A percentile compares a stretch with the other conserved stretches of the same genome.
Conservation (phyloP, 2,888 invertebrate genomes). For the Xestobium rufovillosum region DNA sequence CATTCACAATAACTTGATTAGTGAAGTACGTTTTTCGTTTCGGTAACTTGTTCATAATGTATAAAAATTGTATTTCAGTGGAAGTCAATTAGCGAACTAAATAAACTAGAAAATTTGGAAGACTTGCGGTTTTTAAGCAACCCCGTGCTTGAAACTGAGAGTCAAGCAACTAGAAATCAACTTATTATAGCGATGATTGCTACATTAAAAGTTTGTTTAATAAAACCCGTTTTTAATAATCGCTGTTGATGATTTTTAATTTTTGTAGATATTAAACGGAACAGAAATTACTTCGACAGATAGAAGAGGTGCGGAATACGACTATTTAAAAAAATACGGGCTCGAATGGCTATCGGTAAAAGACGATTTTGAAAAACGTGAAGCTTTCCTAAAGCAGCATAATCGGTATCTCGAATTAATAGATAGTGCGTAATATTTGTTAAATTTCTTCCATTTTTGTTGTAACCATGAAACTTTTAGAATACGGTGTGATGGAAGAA, state of each 20-base stretch:
- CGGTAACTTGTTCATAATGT: not conserved
- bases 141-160: constrained; percentile 57
- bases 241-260: no score
- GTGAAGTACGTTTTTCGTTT: constrained; percentile 55
- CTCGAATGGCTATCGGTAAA: constrained; percentile 60
- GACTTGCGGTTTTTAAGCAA: constrained; percentile 64
- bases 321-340: constrained; percentile 80
- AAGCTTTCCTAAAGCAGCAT: constrained; percentile 58
- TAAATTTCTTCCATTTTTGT: constrained; percentile 7
- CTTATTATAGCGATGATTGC: constrained; percentile 75
- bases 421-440: constrained; percentile 53
- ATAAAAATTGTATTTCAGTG: constrained; percentile 54
- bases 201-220: constrained; percentile 52
- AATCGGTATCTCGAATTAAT: constrained; percentile 69
- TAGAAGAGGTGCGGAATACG: constrained; percentile 81
- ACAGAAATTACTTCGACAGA: constrained; percentile 60
- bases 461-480: constrained; percentile 48
- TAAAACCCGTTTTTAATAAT: not conserved
- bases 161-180: constrained; percentile 67
- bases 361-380: constrained; percentile 42
- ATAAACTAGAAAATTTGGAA: constrained; percentile 62
- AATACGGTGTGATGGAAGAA: constrained; percentile 76
- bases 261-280: constrained; percentile 59
- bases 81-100: constrained; percentile 74
- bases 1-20: constrained; percentile 68